Evolutionary conservation across 2,888 invertebrate species (phyloP).

Genomic region (Itoplectis maculator): DNA sequence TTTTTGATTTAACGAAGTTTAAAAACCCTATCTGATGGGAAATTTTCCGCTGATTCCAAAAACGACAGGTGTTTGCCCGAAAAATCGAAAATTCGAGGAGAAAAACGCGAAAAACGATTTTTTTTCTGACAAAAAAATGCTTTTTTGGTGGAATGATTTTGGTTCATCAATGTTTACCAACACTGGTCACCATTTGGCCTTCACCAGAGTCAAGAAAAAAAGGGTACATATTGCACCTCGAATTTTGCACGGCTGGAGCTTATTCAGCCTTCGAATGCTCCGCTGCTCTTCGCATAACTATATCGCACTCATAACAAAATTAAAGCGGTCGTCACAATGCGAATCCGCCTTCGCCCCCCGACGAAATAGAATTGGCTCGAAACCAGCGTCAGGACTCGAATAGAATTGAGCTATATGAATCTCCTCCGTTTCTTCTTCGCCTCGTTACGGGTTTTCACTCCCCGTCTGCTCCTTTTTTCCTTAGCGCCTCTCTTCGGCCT

Average conservation of each 20-base stretch:
- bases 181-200: not conserved
- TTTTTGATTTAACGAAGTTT: too few relatives aligned
- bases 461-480: not conserved
- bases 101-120: too few relatives aligned
- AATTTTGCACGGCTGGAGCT: slow-evolving; percentile 10
- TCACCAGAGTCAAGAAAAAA: not conserved
- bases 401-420: slow-evolving; percentile 82
- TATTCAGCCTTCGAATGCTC: slow-evolving; percentile 7
- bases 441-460: slow-evolving; percentile 10
- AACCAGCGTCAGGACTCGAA: slow-evolving; percentile 81
- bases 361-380: slow-evolving; percentile 83
- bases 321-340: slow-evolving; percentile 82
- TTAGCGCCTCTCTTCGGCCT: slow-evolving; percentile 11
- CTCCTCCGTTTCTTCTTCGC: slow-evolving; percentile 65
- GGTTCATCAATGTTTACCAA: not conserved
- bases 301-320: slow-evolving; percentile 78
- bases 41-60: too few relatives aligned
- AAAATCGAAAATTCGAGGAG: too few relatives aligned
- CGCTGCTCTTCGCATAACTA: slow-evolving; percentile 15
- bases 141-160: too few relatives aligned
- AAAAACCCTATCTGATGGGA: too few relatives aligned
- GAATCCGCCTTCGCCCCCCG: slow-evolving; percentile 81
- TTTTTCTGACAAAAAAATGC: too few relatives aligned
- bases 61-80: too few relatives aligned
- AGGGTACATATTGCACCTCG: not conserved